Evolutionary conservation across 2,113 vertebrate genomes (phyloP).

Genomic region (Chlorodrepanis virens): DNA sequence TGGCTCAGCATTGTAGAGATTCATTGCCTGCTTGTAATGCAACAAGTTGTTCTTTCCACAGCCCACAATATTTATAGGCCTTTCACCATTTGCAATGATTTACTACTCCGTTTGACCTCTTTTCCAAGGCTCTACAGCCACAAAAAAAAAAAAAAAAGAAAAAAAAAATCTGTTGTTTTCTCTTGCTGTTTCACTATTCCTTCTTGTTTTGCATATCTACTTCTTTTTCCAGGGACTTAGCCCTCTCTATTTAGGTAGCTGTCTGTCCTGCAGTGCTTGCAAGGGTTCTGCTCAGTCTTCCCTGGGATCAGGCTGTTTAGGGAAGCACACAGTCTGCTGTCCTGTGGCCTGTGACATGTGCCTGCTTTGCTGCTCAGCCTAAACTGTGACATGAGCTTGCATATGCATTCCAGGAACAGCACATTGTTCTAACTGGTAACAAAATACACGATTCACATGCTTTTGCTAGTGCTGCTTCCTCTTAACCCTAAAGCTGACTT

Average conservation of each 20-base stretch:
- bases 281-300: background rate
- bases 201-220: background rate
- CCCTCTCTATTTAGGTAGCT: background rate
- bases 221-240: background rate
- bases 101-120: background rate
- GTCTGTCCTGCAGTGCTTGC: background rate
- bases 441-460: background rate
- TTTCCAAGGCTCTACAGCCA: background rate
- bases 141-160: background rate
- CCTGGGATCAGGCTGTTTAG: background rate
- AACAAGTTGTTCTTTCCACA: slow-evolving; percentile 14
- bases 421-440: slow-evolving; percentile 5
- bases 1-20: background rate
- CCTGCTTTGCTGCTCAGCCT: background rate
- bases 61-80: background rate
- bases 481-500: slow-evolving; percentile 21
- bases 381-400: background rate
- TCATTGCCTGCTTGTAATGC: background rate
- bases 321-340: background rate
- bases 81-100: slow-evolving; percentile 32
- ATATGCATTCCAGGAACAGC: background rate
- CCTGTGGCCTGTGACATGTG: background rate
- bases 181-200: background rate
- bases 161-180: background rate
- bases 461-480: slow-evolving; percentile 16